Conservation (phyloP, 2,797 vertebrate genomes). For the Sebastes reedi region DNA sequence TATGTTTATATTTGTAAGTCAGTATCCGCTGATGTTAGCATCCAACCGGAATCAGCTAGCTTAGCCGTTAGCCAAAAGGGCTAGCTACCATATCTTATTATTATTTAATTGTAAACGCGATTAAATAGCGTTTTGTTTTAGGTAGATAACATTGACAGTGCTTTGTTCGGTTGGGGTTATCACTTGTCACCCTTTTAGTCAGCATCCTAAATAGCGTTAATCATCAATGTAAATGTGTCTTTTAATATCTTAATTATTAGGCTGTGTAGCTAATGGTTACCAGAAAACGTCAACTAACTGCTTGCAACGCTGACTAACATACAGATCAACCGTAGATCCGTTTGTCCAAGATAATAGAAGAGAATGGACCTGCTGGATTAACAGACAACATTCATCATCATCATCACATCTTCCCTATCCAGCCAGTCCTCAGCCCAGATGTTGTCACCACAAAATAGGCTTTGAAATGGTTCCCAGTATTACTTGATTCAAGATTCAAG, state of each 20-base stretch:
- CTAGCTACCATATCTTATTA: background rate
- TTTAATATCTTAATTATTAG: background rate
- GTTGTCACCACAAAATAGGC: background rate
- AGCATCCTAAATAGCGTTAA: accelerated
- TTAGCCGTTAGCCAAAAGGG: constrained; percentile 13
- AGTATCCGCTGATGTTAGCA: constrained; percentile 24
- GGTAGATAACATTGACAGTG: background rate
- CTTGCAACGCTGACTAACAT: background rate
- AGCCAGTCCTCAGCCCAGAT: background rate
- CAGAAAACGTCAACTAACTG: background rate
- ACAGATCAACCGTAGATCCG: background rate
- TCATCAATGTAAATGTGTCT: background rate
- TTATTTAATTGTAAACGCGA: background rate
- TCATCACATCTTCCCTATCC: background rate
- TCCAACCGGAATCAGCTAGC: constrained; percentile 33
- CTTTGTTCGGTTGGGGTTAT: background rate
- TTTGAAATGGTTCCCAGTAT: background rate
- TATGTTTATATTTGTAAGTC: constrained; percentile 15
- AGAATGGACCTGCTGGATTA: background rate
- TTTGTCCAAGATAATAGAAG: background rate
- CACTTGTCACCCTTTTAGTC: background rate
- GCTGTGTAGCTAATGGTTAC: background rate
- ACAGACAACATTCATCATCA: background rate
- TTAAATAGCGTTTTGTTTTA: accelerated
- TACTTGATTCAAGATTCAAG: no score